Evolutionary conservation across 2,113 vertebrate species (phyloP), one percentile per base, ranked within the genome.

Genomic region (Eira barbara): DNA sequence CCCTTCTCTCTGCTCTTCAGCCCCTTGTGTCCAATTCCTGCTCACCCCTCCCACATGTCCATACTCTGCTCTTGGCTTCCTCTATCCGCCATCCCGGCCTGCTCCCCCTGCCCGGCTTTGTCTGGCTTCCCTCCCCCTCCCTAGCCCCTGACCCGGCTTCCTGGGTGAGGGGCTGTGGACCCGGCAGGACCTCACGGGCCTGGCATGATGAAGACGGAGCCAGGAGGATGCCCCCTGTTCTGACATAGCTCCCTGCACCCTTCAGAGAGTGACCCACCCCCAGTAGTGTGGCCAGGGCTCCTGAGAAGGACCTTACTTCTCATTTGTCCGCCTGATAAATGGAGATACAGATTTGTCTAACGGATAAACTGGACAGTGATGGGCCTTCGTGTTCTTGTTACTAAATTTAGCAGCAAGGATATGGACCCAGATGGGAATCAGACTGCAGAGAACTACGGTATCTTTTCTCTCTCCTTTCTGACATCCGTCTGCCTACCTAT

Each of bases 361-460:
- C 20, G 47, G 79, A 92, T 45, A 49, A 92, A 45, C 89, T 79
- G 91, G 83, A 27, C 39, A 63, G 49, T 23, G 34, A 36, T 57
- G 34, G 69, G 36, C n/a, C 65, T 91, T 96, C 5, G 0, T 89
- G 65, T 92, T 96, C 65, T 92, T 79, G 45, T 61, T 91, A 55
- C 73, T 94, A n/a, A 83, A 36, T 84, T 79, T 83, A 79, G 67
- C 18, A 34, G 47, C 74, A 92, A 94, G n/a, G 47, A 47, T 69
- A 67, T 74, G 65, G 81, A 93, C 23, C 31, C 42, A 67, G 67
- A 36, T 23, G 65, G 29, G 34, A 89, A 73, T 57, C 36, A 63
- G 34, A 52, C 34, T 49, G 20, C 34, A 97, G 73, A 90, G 23
- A 61, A 45, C 36, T n/a, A 10, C 27, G 23, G 5, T 39, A 9